A percentile compares a stretch with the other conserved stretches of the same genome.
Evolutionary conservation across 2,113 vertebrate species (phyloP).

Genomic region (Vulpes ferrilata): DNA sequence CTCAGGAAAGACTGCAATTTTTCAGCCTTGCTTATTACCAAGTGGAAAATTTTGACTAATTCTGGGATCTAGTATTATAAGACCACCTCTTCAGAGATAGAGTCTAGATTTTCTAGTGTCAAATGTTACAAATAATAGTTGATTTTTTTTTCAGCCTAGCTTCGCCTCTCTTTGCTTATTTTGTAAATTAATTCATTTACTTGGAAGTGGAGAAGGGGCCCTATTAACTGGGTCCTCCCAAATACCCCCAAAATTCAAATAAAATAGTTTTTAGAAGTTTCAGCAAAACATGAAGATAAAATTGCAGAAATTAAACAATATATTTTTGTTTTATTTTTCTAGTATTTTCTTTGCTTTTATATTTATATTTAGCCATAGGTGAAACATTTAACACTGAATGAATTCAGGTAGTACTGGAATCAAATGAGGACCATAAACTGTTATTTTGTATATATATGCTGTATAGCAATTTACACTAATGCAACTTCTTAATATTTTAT

Average conservation of each 20-base stretch:
- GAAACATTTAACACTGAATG: not conserved
- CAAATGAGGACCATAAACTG: not conserved
- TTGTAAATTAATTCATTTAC: not conserved
- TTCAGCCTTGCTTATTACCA: not conserved
- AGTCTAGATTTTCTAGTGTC: not conserved
- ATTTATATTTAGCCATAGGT: not conserved
- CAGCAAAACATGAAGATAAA: not conserved
- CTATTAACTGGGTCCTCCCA: not conserved
- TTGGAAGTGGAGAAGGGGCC: rapidly evolving
- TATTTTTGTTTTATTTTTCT: not conserved
- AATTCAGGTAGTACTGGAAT: not conserved
- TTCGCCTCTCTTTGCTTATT: not conserved
- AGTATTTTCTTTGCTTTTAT: not conserved
- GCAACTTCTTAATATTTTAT: not conserved
- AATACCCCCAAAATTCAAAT: not conserved
- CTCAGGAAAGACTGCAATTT: not conserved
- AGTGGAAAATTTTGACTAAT: not conserved
- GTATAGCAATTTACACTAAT: not conserved
- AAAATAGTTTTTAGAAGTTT: not conserved
- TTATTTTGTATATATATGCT: not conserved
- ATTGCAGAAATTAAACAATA: not conserved
- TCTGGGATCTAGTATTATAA: not conserved
- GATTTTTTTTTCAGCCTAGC: not conserved
- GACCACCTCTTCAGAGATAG: not conserved
- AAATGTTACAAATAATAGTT: not conserved